A percentile compares a stretch with the other conserved stretches of the same genome.
phyloP scores from a whole-genome alignment of 1,140 invertebrate species.

The Ceratina calcarata region DNA sequence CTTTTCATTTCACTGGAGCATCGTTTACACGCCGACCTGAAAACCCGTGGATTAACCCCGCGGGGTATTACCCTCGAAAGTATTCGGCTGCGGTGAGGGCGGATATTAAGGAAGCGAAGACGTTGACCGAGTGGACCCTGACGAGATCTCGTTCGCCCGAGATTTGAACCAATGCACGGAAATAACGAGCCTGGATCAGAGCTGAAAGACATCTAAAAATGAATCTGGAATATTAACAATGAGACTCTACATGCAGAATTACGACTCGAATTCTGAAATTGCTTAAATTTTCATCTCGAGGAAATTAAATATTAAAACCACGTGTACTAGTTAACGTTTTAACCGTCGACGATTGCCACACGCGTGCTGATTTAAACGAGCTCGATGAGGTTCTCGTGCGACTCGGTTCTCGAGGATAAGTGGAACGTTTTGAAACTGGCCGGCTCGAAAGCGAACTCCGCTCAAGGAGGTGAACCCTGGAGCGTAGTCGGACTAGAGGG shows the following conservation, averaged over 20 bases:
- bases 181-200: background rate
- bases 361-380: too few relatives aligned
- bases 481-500: background rate
- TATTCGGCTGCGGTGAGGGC: conserved; percentile 5
- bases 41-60: conserved; percentile 25
- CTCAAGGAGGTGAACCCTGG: background rate
- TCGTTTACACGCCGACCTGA: background rate
- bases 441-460: background rate
- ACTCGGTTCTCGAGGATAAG: background rate
- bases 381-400: too few relatives aligned
- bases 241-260: background rate
- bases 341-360: too few relatives aligned
- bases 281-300: too few relatives aligned
- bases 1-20: conserved; percentile 22
- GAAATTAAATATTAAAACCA: too few relatives aligned
- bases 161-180: background rate
- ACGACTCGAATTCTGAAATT: too few relatives aligned
- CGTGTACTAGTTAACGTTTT: too few relatives aligned
- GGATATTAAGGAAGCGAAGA: conserved; percentile 34
- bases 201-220: background rate
- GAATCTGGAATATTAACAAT: background rate
- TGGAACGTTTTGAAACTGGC: background rate
- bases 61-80: conserved; percentile 26
- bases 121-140: conserved; percentile 7
- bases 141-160: background rate